Conservation (phyloP, 2,113 vertebrate species). For the Mastomys natalensis region DNA sequence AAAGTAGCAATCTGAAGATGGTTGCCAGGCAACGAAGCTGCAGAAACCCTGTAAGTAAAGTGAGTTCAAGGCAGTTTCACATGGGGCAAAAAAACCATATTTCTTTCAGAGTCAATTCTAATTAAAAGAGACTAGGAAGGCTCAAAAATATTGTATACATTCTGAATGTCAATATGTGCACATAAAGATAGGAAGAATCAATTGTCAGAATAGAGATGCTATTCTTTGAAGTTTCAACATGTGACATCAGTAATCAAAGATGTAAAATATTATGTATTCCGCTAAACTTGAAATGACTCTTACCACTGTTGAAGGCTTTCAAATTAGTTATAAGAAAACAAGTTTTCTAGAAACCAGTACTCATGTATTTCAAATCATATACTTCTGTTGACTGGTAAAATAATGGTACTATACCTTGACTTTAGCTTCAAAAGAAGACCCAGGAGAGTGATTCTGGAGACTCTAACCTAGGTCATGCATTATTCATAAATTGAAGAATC, state of each 20-base stretch:
- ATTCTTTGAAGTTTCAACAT: background rate
- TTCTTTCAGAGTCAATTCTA: conserved; percentile 59
- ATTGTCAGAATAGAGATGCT: background rate
- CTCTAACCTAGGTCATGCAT: background rate
- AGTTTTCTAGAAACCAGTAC: background rate
- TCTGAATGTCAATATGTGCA: background rate
- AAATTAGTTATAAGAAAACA: background rate
- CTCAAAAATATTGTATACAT: conserved; percentile 18
- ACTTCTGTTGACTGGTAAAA: background rate
- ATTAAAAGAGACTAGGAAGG: conserved; percentile 52
- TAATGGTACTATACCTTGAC: background rate
- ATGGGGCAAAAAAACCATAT: conserved; percentile 16
- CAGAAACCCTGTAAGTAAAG: conserved; percentile 23
- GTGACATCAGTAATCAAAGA: background rate
- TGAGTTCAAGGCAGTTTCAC: conserved; percentile 65
- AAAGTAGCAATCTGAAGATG: background rate
- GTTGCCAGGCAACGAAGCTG: conserved; percentile 76
- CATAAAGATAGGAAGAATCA: background rate
- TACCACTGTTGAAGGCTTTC: background rate
- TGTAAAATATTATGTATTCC: background rate
- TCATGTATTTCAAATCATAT: conserved; percentile 38
- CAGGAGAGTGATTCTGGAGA: background rate
- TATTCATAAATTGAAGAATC: conserved; percentile 16
- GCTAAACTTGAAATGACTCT: background rate
- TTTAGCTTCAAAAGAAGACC: background rate